Evolutionary conservation across 1,140 invertebrate genomes (phyloP).

Genomic region (Trigoniulus corallinus): DNA sequence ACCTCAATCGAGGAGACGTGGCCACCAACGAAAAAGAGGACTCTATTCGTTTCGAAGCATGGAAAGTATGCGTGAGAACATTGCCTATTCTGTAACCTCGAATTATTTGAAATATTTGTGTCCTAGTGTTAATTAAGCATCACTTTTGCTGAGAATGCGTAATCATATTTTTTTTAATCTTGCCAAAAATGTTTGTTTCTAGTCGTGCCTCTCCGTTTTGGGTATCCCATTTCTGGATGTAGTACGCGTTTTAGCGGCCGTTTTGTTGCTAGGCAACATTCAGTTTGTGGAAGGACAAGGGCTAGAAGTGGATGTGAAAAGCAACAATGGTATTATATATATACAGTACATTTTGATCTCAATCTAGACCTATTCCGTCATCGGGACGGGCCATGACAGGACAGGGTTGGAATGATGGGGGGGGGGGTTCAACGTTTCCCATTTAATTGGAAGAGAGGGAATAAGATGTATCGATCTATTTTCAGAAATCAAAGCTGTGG

Average conservation of each 20-base stretch:
- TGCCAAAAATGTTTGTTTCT: too few species aligned
- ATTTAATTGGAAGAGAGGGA: slow-evolving; percentile 13
- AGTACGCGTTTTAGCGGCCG: slow-evolving; percentile 71
- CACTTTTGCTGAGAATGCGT: too few species aligned
- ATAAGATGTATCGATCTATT: slow-evolving; percentile 23
- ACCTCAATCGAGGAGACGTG: slow-evolving; percentile 56
- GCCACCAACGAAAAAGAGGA: slow-evolving; percentile 59
- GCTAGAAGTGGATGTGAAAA: slow-evolving; percentile 40
- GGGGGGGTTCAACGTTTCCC: slow-evolving; percentile 11
- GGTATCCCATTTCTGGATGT: slow-evolving; percentile 90
- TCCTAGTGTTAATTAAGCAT: not conserved
- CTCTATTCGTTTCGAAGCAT: slow-evolving; percentile 40
- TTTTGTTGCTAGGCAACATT: slow-evolving; percentile 78
- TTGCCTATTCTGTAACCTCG: not conserved
- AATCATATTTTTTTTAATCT: too few species aligned
- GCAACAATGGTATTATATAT: slow-evolving; percentile 15
- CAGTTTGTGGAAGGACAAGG: slow-evolving; percentile 57
- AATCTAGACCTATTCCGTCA: too few species aligned
- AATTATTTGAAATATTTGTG: not conserved
- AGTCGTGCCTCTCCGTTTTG: slow-evolving; percentile 43
- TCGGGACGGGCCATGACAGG: too few species aligned
- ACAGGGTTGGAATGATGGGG: not conserved
- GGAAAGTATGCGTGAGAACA: slow-evolving; percentile 74
- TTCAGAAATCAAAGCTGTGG: slow-evolving; percentile 59
- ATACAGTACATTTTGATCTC: slow-evolving; percentile 36